Conservation (phyloP, 2,113 vertebrate genomes). For the Ptyas mucosa region DNA sequence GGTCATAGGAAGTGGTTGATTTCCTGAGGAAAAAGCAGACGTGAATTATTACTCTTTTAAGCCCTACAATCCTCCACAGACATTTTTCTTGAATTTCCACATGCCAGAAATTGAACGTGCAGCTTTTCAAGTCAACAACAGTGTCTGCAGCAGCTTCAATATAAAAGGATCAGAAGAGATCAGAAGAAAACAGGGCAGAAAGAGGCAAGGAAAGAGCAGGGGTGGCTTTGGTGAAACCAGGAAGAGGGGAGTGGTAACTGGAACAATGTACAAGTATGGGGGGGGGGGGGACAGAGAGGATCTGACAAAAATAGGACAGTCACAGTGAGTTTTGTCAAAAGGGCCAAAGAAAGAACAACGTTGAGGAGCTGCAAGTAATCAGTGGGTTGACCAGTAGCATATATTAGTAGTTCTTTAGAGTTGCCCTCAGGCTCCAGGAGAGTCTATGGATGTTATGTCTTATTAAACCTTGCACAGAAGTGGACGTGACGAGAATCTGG, state of each 20-base stretch:
- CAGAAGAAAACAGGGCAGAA: background rate
- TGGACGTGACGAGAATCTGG: background rate
- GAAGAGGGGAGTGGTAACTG: background rate
- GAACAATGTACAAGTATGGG: background rate
- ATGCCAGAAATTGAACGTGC: background rate
- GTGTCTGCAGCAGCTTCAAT: background rate
- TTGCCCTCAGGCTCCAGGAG: background rate
- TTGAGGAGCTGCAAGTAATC: background rate
- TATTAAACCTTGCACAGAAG: background rate
- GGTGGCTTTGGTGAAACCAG: background rate
- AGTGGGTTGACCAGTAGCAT: background rate
- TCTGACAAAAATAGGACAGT: background rate
- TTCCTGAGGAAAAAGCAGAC: too few species aligned
- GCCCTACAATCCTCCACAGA: too few species aligned
- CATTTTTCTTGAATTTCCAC: background rate
- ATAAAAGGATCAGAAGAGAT: background rate
- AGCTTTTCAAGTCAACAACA: background rate
- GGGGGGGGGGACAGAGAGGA: background rate
- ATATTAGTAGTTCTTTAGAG: background rate
- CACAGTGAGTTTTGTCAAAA: background rate
- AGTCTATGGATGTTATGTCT: background rate
- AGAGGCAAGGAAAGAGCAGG: background rate
- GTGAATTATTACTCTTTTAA: too few species aligned
- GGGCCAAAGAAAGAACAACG: background rate
- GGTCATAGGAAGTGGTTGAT: too few species aligned